Base-by-base conservation (phyloP, 1,140 invertebrate genomes). In the Xylocopa sonorina region DNA sequence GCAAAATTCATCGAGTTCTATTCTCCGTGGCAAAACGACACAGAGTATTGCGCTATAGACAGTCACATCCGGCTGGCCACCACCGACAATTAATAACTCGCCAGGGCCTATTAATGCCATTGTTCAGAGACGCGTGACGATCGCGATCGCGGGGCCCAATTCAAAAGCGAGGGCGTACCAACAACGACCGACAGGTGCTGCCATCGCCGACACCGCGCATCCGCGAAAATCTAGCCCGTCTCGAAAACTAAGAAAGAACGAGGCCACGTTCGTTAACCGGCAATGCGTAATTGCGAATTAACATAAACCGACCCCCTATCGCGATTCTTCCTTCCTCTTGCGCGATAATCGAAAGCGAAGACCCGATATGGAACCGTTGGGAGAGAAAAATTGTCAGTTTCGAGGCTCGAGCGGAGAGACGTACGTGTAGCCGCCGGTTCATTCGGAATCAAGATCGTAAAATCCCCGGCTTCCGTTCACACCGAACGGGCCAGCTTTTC, bases 41-140 rank as follows among this genome's bases (percentile, higher is more conserved):
- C 72, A 85, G 85, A 86, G n/a, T 89, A 90, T 89, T 90, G 81
- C 88, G 87, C 90, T 92, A 92, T 91, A 90, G 91, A 90, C 90
- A 90, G 88, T 92, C 89, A 92, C 91, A 92, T 92, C 91, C 92
- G 91, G 91, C 89, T 91, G 89, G 87, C n/a, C n/a, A n/a, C n/a
- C 82, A 90, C 87, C 85, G 89, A 89, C 91, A 91, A 92, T 93
- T 92, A 92, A 93, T 92, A 92, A 92, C 91, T 92, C 90, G 90
- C 83, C 89, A 88, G 88, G 82, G 89, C 91, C 91, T 91, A 91
- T 92, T 92, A 92, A 93, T 92, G 91, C 91, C 88, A 92, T 92
- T 92, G 91, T 91, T 92, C 92, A 92, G 90, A 92, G 91, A 91
- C 91, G 92, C 92, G 91, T 92, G 91, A 93, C 91, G 91, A 74